Conservation (phyloP, 2,113 vertebrate species). For the Helogale parvula region DNA sequence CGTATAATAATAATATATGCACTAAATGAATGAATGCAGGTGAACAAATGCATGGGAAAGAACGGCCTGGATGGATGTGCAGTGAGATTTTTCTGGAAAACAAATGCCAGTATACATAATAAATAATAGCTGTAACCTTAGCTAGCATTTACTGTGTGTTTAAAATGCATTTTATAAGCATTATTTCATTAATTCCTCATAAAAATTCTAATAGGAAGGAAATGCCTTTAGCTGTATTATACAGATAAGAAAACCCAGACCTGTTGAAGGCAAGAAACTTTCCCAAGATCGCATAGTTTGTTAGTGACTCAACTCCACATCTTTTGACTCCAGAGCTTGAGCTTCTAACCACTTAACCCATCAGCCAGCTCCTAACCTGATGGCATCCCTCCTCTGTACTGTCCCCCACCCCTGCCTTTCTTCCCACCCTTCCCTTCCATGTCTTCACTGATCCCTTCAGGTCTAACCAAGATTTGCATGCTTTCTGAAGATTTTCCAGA, state of each 20-base stretch:
- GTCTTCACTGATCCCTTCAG: not conserved
- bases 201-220: slow-evolving; percentile 1
- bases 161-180: slow-evolving; percentile 26
- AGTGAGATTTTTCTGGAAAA: slow-evolving; percentile 6
- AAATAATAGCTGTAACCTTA: not conserved
- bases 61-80: not conserved
- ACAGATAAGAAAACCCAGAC: not conserved
- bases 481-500: not conserved
- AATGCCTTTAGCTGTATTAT: not conserved
- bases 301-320: not conserved
- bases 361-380: too few relatives aligned
- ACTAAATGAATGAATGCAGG: not conserved
- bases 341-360: not conserved
- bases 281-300: not conserved
- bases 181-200: slow-evolving; percentile 36
- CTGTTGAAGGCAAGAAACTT: not conserved
- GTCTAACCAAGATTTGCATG: not conserved
- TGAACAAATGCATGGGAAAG: not conserved
- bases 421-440: not conserved
- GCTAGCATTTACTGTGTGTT: slow-evolving; percentile 33
- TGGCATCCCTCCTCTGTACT: not conserved
- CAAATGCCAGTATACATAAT: not conserved
- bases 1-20: not conserved
- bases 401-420: not conserved
- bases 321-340: not conserved